Percentiles rank a stretch among this genome's conserved stretches.
Evolutionary conservation across 2,797 vertebrate species (phyloP).

Genomic region (Notamacropus eugenii): DNA sequence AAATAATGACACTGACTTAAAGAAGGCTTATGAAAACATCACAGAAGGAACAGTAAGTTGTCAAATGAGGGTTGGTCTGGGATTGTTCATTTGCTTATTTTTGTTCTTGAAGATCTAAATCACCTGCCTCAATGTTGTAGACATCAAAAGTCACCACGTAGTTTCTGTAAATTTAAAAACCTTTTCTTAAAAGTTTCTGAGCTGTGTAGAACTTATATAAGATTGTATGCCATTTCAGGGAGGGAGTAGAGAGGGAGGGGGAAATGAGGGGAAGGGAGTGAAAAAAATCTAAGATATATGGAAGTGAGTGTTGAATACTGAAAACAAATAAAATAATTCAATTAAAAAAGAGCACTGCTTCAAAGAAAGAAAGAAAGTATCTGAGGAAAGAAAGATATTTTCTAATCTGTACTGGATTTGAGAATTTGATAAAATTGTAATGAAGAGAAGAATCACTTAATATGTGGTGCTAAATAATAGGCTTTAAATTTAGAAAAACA

Average conservation of each 20-base stretch:
- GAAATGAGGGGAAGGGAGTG: too few relatives aligned
- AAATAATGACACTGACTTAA: background rate
- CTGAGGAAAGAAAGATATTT: background rate
- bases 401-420: background rate
- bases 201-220: too few relatives aligned
- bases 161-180: background rate
- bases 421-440: background rate
- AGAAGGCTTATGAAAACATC: background rate
- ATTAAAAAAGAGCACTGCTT: background rate
- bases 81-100: background rate
- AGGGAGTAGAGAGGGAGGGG: too few relatives aligned
- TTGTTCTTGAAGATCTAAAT: background rate
- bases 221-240: too few relatives aligned
- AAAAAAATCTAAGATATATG: too few relatives aligned
- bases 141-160: background rate
- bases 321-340: too few relatives aligned
- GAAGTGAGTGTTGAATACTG: too few relatives aligned
- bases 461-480: background rate
- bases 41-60: background rate
- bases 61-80: background rate
- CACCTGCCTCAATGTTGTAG: too few relatives aligned
- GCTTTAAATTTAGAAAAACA: background rate
- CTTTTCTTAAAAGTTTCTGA: background rate
- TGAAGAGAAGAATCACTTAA: background rate
- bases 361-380: background rate